phyloP scores from a whole-genome alignment of 2,113 vertebrate species.

The Mastomys coucha region DNA sequence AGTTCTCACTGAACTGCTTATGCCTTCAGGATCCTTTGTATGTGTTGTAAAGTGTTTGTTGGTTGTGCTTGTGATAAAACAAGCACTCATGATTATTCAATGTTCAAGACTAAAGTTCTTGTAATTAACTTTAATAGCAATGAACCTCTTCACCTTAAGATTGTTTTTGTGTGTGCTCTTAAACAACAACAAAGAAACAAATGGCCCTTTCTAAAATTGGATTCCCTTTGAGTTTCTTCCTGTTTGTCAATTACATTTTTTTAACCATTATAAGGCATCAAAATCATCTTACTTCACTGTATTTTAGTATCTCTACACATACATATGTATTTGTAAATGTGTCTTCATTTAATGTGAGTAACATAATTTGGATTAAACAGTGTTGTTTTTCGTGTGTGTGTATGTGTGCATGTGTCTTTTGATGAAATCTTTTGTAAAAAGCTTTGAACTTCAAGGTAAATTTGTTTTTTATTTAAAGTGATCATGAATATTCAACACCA shows the following conservation, averaged over 20 bases:
- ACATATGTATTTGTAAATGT: not conserved
- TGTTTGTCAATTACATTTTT: conserved; percentile 9
- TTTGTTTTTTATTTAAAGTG: not conserved
- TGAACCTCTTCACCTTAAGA: not conserved
- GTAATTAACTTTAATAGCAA: not conserved
- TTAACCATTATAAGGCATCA: not conserved
- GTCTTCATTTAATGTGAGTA: not conserved
- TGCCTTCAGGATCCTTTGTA: not conserved
- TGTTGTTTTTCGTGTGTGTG: not conserved
- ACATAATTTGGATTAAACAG: not conserved
- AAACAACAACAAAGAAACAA: not conserved
- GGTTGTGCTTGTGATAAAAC: not conserved
- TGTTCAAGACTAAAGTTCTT: conserved; percentile 6
- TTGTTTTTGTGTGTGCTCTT: not conserved
- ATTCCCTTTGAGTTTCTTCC: not conserved
- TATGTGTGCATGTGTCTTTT: not conserved
- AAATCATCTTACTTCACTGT: not conserved
- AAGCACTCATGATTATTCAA: not conserved
- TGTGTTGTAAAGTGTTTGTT: not conserved
- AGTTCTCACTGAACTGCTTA: not conserved
- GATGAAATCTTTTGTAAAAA: not conserved
- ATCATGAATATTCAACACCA: not conserved
- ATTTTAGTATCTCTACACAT: not conserved
- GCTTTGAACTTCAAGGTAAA: not conserved
- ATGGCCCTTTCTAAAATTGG: not conserved